Evolutionary conservation across 2,888 invertebrate species (phyloP).

Genomic region (Acrobasis suavella): DNA sequence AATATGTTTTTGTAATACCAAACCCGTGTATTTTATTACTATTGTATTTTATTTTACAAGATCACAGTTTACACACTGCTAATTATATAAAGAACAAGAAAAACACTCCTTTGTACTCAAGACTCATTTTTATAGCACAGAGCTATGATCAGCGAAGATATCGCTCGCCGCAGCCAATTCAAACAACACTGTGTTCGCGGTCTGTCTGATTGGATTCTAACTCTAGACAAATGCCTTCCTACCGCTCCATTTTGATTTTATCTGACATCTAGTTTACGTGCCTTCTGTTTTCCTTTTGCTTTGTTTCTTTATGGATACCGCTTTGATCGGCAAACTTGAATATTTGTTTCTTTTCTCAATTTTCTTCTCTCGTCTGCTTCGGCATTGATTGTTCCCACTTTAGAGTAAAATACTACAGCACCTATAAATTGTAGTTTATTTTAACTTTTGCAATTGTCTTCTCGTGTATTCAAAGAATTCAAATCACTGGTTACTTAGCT

Average conservation of each 20-base stretch:
- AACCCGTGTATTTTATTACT: too few relatives aligned
- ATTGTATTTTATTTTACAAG: too few relatives aligned
- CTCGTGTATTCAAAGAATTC: too few relatives aligned
- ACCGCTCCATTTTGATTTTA: conserved; percentile 32
- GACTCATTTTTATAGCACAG: conserved; percentile 2
- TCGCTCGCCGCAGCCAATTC: conserved; percentile 15
- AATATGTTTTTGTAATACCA: too few relatives aligned
- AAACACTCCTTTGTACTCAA: neutral
- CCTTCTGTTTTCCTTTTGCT: conserved; percentile 20
- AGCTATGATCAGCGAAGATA: conserved; percentile 18
- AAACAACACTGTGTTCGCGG: conserved; percentile 17
- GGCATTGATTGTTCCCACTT: conserved; percentile 4
- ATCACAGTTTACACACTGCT: too few relatives aligned
- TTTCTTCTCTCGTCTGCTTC: neutral
- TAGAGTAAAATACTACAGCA: neutral
- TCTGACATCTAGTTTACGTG: conserved; percentile 24
- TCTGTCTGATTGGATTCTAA: conserved; percentile 32
- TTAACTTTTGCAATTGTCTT: neutral
- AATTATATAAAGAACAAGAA: conserved; percentile 4
- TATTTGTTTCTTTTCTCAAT: conserved; percentile 11
- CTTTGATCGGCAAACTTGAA: conserved; percentile 20
- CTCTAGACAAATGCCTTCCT: conserved; percentile 30
- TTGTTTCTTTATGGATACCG: conserved; percentile 19
- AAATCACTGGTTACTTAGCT: too few relatives aligned
- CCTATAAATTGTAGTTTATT: neutral